Evolutionary conservation across 2,888 invertebrate species (phyloP).

Genomic region (Agriotes lineatus): DNA sequence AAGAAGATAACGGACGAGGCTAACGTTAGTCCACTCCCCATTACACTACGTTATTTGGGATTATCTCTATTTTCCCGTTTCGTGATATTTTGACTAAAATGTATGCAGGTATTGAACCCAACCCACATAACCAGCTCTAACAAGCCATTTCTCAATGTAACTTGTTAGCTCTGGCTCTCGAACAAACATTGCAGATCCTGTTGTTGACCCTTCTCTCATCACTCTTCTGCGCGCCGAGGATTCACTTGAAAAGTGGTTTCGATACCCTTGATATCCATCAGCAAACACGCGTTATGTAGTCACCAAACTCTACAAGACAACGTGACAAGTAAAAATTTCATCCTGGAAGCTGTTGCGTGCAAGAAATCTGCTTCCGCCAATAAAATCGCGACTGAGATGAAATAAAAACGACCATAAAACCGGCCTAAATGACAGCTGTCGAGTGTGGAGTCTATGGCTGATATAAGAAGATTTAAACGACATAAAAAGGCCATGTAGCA

Average conservation of each 20-base stretch:
- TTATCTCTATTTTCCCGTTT: constrained; percentile 20
- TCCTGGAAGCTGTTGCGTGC: background rate
- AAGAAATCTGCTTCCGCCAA: background rate
- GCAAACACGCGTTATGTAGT: constrained; percentile 24
- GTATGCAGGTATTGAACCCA: constrained; percentile 24
- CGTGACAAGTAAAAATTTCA: constrained; percentile 2
- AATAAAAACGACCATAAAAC: constrained; percentile 8
- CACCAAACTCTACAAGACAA: background rate
- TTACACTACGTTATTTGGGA: constrained; percentile 20
- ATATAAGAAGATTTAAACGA: constrained; percentile 15
- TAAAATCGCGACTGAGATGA: constrained; percentile 12
- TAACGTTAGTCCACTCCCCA: constrained; percentile 7
- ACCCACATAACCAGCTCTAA: constrained; percentile 28
- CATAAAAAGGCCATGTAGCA: constrained; percentile 9
- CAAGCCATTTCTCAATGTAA: constrained; percentile 37
- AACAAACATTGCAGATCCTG: constrained; percentile 37
- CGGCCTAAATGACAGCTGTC: constrained; percentile 9
- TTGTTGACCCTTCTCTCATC: constrained; percentile 41
- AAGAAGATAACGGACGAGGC: constrained; percentile 4
- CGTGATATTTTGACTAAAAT: constrained; percentile 22
- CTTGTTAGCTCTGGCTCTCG: constrained; percentile 36
- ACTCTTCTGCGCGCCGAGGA: constrained; percentile 26
- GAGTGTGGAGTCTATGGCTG: constrained; percentile 4
- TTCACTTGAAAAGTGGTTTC: constrained; percentile 29
- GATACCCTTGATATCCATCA: constrained; percentile 27